Conservation (phyloP, 2,888 invertebrate species). For the Heteromurus nitidus region DNA sequence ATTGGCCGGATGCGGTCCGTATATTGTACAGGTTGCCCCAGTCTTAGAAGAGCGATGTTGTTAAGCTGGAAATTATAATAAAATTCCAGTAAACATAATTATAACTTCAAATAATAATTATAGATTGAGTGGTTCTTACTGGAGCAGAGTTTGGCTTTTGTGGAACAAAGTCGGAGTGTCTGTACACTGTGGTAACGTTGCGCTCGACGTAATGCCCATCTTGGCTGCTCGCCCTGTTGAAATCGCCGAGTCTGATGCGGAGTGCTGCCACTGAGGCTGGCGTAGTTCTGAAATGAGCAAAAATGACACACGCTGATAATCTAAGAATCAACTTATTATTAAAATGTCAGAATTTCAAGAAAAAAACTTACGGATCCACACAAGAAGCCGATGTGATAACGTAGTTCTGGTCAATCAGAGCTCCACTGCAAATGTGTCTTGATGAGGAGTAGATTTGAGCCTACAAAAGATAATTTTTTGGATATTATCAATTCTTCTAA, state of each 20-base stretch:
- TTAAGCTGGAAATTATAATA: conserved; percentile 38
- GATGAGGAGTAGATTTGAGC: conserved; percentile 80
- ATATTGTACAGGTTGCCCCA: conserved; percentile 81
- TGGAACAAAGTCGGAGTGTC: conserved; percentile 89
- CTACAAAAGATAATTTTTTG: not conserved
- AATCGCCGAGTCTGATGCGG: conserved; percentile 87
- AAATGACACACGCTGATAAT: not conserved
- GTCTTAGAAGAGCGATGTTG: conserved; percentile 64
- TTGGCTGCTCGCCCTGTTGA: conserved; percentile 85
- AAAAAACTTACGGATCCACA: conserved; percentile 85
- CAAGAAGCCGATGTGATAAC: conserved; percentile 92
- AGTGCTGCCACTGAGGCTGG: conserved; percentile 82
- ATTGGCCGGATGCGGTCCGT: conserved; percentile 84
- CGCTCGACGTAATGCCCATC: conserved; percentile 87
- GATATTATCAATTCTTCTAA: not conserved
- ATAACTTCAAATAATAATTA: conserved; percentile 7
- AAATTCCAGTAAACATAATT: not conserved
- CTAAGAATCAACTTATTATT: too few relatives aligned
- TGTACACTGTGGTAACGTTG: conserved; percentile 87
- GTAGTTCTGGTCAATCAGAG: conserved; percentile 86
- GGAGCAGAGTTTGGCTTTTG: conserved; percentile 79
- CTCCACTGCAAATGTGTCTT: conserved; percentile 92
- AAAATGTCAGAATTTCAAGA: not conserved
- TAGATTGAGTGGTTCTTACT: conserved; percentile 34
- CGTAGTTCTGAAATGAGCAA: conserved; percentile 58